These are phyloP conservation scores for Luscinia luscinia DNA, from an alignment of 2,797 vertebrate species.

Conservation along the genomic window DNA sequence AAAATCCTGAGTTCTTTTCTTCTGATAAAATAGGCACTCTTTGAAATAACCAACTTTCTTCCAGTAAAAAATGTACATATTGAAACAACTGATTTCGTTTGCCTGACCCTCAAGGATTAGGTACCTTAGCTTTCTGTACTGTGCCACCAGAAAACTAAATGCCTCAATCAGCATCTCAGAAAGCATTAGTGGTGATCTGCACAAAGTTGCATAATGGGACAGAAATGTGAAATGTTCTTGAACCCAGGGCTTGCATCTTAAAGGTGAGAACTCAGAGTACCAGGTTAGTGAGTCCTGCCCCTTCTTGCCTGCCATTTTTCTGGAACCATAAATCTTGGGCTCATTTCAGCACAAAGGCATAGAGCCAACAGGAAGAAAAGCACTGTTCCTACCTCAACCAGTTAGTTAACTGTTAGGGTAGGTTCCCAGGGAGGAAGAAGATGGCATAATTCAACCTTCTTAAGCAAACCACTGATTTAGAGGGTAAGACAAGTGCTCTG, in stretches of 20 bases:
- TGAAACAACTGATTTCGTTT: not conserved
- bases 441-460: not conserved
- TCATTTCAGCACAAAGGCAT: not conserved
- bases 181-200: not conserved
- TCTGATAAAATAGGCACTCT: not conserved
- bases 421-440: not conserved
- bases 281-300: not conserved
- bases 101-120: not conserved
- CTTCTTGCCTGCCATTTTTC: conserved; percentile 23
- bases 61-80: not conserved
- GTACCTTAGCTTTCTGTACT: not conserved
- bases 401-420: not conserved
- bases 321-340: not conserved
- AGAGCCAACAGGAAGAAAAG: conserved; percentile 32
- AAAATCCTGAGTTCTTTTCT: not conserved
- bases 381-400: not conserved
- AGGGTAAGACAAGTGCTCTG: not conserved
- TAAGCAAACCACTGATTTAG: not conserved
- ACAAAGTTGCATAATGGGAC: not conserved
- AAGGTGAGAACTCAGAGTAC: not conserved
- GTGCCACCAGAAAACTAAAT: conserved; percentile 6
- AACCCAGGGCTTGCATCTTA: not conserved
- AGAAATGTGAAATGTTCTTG: not conserved
- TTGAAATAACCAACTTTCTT: not conserved
- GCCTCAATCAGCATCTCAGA: not conserved